Conservation (phyloP, 2,113 vertebrate genomes). For the Stegostoma tigrinum region DNA sequence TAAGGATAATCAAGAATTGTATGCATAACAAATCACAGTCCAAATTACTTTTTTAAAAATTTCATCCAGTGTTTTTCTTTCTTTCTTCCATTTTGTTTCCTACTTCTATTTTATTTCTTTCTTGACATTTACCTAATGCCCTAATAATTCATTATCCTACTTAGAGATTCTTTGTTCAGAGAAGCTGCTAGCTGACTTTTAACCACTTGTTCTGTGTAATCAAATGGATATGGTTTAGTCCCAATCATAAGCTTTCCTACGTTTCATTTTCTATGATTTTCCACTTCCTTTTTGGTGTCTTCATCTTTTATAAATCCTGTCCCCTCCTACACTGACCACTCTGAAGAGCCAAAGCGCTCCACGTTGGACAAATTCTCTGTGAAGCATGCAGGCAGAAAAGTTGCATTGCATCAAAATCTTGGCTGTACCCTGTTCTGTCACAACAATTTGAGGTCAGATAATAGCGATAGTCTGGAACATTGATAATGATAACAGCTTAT, state of each 20-base stretch:
- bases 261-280: background rate
- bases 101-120: background rate
- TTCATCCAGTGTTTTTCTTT: background rate
- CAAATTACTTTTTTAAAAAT: background rate
- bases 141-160: background rate
- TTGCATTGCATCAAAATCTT: background rate
- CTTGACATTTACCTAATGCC: background rate
- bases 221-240: background rate
- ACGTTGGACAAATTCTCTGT: background rate
- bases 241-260: background rate
- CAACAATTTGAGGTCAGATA: background rate
- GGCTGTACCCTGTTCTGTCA: background rate
- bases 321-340: background rate
- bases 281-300: background rate
- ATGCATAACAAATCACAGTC: background rate
- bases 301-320: background rate
- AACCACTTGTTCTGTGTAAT: no score
- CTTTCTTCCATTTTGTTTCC: background rate
- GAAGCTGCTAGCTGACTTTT: background rate
- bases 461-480: background rate
- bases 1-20: background rate
- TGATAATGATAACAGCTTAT: background rate
- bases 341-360: background rate
- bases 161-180: background rate
- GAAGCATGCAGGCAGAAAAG: background rate